A percentile compares a stretch with the other conserved stretches of the same genome.
Conservation (phyloP, 2,113 vertebrate species). For the Phaethon lepturus region DNA sequence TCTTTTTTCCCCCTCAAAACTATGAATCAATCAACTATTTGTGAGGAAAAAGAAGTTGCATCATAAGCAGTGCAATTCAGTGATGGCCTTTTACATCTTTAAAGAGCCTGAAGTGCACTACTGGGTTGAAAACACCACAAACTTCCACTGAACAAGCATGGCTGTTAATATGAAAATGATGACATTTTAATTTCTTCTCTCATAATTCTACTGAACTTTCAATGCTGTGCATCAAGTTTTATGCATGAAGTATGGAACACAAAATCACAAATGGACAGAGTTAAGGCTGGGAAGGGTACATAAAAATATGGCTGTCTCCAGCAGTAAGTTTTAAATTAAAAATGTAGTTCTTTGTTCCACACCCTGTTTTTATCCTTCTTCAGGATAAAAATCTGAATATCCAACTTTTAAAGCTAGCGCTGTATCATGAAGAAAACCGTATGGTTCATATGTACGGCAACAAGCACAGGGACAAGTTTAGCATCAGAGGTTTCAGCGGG, state of each 20-base stretch:
- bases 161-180: background rate
- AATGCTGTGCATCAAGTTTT: background rate
- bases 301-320: background rate
- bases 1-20: background rate
- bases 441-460: background rate
- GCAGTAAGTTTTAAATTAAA: background rate
- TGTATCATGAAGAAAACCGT: background rate
- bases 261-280: background rate
- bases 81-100: background rate
- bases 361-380: background rate
- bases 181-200: background rate
- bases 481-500: background rate
- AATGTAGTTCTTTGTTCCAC: background rate
- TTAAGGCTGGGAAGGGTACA: background rate
- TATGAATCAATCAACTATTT: background rate
- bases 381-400: background rate
- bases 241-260: background rate
- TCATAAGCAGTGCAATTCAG: background rate
- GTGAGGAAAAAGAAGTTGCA: background rate
- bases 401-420: background rate
- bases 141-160: background rate
- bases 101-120: background rate
- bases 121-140: background rate
- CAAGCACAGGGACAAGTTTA: background rate
- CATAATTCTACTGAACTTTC: background rate